Evolutionary conservation across 2,797 vertebrate genomes (phyloP).

Genomic region (Amniataba percoides): DNA sequence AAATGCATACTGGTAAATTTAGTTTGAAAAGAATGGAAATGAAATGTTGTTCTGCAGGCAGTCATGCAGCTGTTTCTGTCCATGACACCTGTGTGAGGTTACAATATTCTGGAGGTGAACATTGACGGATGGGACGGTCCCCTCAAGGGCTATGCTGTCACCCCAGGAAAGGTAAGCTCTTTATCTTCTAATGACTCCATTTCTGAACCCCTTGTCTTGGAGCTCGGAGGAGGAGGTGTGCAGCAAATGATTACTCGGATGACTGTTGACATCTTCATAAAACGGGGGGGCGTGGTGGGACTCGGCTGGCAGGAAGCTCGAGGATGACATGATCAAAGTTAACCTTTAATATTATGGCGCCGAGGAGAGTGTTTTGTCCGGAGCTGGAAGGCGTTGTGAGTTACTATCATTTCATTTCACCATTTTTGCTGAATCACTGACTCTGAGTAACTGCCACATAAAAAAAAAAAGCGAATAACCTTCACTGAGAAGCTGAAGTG

Average conservation of each 20-base stretch:
- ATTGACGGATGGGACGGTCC: conserved; percentile 67
- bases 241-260: conserved; percentile 64
- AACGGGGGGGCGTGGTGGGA: conserved; percentile 44
- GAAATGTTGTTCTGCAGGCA: not conserved
- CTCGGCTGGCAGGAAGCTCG: conserved; percentile 21
- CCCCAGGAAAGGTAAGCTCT: conserved; percentile 64
- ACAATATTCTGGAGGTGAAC: conserved; percentile 57
- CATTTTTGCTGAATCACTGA: conserved; percentile 69
- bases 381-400: conserved; percentile 41
- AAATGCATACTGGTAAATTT: not conserved
- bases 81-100: conserved; percentile 53
- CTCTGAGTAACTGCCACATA: conserved; percentile 57
- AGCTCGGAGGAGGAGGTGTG: conserved; percentile 19
- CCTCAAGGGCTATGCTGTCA: conserved; percentile 71
- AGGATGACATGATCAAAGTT: conserved; percentile 68
- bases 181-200: conserved; percentile 71
- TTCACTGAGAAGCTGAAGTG: conserved; percentile 32
- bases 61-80: not conserved
- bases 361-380: conserved; percentile 41
- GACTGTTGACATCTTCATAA: conserved; percentile 74
- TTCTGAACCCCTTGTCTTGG: conserved; percentile 54
- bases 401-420: conserved; percentile 57
- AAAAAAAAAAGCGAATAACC: conserved; percentile 57
- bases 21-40: not conserved
- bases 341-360: conserved; percentile 67